Percentiles rank a stretch among this genome's conserved stretches.
phyloP scores from a whole-genome alignment of 2,888 invertebrate species.

The Therioaphis trifolii region DNA sequence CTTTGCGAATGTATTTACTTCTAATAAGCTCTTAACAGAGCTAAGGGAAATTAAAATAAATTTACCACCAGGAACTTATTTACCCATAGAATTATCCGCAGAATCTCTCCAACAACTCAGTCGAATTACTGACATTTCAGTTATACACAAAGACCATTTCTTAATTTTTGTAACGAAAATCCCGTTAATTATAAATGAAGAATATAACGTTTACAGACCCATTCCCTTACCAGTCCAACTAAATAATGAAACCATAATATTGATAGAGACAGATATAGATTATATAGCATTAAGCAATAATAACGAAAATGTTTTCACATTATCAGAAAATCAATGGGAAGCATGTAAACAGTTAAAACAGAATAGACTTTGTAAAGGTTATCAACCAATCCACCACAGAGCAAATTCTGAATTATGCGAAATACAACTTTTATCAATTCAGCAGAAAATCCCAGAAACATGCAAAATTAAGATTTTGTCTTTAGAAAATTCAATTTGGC shows the following conservation, averaged over 20 bases:
- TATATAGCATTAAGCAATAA: conserved; percentile 2
- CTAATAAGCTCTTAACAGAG: too few relatives aligned
- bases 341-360: not conserved
- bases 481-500: conserved; percentile 18
- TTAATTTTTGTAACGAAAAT: not conserved
- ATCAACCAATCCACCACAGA: not conserved
- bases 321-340: not conserved
- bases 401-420: not conserved
- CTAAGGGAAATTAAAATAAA: too few relatives aligned
- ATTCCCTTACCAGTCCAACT: not conserved
- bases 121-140: not conserved
- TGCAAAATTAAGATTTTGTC: conserved; percentile 5
- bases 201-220: not conserved
- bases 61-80: too few relatives aligned
- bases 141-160: not conserved
- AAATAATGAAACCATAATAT: not conserved
- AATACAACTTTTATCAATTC: conserved; percentile 4
- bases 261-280: not conserved
- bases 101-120: not conserved
- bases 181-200: not conserved
- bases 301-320: not conserved
- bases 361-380: not conserved
- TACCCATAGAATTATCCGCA: not conserved
- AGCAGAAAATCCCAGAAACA: not conserved
- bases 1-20: too few relatives aligned